A percentile compares a stretch with the other conserved stretches of the same genome.
Conservation (phyloP, 2,888 invertebrate genomes). For the Aplocera efformata region DNA sequence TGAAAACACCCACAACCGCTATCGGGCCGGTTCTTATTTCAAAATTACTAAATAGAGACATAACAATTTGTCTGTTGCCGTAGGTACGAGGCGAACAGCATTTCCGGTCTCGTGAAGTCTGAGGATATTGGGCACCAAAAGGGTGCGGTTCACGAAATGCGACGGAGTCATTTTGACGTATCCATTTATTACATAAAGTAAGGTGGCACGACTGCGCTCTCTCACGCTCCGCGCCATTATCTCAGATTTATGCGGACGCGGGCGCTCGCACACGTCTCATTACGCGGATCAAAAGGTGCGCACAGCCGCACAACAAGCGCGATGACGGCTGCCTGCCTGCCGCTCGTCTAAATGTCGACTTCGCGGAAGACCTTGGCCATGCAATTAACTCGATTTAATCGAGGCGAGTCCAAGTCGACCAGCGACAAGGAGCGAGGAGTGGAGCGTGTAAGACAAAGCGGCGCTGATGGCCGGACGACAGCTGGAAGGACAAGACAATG, state of each 20-base stretch:
- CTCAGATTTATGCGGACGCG: conserved; percentile 66
- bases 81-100: conserved; percentile 36
- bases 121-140: conserved; percentile 52
- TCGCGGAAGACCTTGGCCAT: conserved; percentile 63
- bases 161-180: conserved; percentile 54
- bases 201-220: conserved; percentile 68
- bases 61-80: conserved; percentile 29
- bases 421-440: conserved; percentile 55
- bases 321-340: conserved; percentile 31
- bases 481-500: conserved; percentile 67
- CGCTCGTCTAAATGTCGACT: conserved; percentile 65
- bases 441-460: conserved; percentile 52
- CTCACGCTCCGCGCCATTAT: conserved; percentile 70
- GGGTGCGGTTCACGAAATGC: conserved; percentile 40
- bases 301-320: conserved; percentile 38
- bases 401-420: conserved; percentile 52
- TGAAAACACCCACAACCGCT: conserved; percentile 34
- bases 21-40: conserved; percentile 26
- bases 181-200: conserved; percentile 68
- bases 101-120: conserved; percentile 36
- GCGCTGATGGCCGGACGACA: conserved; percentile 48
- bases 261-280: conserved; percentile 66
- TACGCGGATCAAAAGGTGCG: conserved; percentile 64
- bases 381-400: conserved; percentile 67
- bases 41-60: conserved; percentile 42